phyloP scores from a whole-genome alignment of 2,888 invertebrate genomes.

The Drosophila parthenogenetica region DNA sequence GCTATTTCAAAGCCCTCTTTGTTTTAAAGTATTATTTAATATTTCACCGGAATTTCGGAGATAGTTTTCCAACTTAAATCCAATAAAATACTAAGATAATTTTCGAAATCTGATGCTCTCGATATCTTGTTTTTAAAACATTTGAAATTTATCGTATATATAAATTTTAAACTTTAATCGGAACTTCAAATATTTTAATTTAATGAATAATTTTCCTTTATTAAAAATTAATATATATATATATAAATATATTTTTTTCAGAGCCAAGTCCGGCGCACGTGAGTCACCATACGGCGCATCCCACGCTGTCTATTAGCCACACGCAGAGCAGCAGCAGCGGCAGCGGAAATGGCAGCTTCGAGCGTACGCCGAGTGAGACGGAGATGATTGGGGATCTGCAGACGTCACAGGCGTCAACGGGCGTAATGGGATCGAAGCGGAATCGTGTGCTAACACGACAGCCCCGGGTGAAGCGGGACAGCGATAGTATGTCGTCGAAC shows the following conservation, averaged over 20 bases:
- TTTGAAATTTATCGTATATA: no score
- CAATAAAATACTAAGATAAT: no score
- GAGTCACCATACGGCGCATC: constrained; percentile 38
- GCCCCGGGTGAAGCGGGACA: constrained; percentile 88
- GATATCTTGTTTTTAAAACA: no score
- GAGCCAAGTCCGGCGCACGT: constrained; percentile 67
- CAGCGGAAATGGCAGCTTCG: constrained; percentile 52
- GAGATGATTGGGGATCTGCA: constrained; percentile 50
- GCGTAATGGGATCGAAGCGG: constrained; percentile 87
- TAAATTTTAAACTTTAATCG: no score
- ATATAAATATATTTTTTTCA: constrained; percentile 31
- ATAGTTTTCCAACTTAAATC: no score
- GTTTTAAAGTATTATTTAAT: no score
- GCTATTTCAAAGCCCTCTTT: no score
- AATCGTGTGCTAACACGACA: constrained; percentile 89
- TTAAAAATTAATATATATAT: no score
- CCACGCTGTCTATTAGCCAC: constrained; percentile 60
- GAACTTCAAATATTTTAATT: no score
- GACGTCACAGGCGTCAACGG: constrained; percentile 39
- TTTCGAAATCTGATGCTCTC: no score
- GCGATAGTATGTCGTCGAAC: constrained; percentile 85
- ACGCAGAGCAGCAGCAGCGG: constrained; percentile 63
- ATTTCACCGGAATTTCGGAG: no score
- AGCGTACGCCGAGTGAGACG: constrained; percentile 56
- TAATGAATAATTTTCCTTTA: no score